These are phyloP conservation scores for Invenusta paracnida DNA, from an alignment of 2,888 invertebrate genomes.

Conservation along the genomic window DNA sequence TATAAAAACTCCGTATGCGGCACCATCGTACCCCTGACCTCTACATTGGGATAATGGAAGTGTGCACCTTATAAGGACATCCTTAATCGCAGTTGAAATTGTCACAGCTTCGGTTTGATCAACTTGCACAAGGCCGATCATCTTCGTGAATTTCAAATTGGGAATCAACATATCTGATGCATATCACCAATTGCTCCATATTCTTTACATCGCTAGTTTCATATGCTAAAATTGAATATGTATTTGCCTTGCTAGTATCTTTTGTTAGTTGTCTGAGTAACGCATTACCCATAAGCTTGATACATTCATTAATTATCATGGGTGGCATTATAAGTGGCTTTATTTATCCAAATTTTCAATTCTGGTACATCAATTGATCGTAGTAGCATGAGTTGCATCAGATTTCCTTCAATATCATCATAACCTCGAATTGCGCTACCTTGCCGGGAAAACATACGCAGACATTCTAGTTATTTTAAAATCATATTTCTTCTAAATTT, in stretches of 20 bases:
- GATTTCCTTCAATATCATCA: background rate
- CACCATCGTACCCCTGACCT: background rate
- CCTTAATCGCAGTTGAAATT: background rate
- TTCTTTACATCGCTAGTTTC: background rate
- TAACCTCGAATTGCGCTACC: background rate
- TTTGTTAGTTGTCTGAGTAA: background rate
- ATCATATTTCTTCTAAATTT: background rate
- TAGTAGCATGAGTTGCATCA: background rate
- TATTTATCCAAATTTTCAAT: conserved; percentile 1
- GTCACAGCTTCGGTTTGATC: background rate
- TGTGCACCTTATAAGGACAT: background rate
- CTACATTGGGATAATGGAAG: background rate
- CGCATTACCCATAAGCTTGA: background rate
- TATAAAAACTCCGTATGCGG: background rate
- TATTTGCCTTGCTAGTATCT: background rate
- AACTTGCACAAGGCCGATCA: conserved; percentile 13
- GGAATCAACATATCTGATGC: background rate
- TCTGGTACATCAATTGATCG: background rate
- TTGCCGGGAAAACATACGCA: background rate
- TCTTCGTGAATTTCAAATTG: background rate
- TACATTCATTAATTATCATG: background rate
- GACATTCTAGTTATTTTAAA: background rate
- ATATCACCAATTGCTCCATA: background rate
- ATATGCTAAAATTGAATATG: background rate
- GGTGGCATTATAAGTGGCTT: conserved; percentile 4